Conservation (phyloP, 35 echinoderm and acorn worm genomes). For the Stichopus chloronotus region DNA sequence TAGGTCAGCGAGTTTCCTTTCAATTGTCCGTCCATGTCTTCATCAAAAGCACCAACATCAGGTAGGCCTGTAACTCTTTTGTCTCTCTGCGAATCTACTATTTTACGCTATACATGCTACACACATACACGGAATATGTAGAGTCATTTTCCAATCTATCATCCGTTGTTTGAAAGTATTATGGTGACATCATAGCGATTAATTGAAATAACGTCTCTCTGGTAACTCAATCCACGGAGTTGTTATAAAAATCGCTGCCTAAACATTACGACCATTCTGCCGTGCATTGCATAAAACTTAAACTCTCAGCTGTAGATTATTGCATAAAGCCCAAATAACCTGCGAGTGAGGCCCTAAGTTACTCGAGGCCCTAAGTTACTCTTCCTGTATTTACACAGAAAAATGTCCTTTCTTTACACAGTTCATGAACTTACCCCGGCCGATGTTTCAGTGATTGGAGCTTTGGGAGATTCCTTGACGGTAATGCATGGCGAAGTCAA, state of each 20-base stretch:
- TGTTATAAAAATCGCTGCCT: not conserved
- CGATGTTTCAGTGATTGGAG: slow-evolving; percentile 55
- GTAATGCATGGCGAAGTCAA: slow-evolving; percentile 18
- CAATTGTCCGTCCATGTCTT: not conserved
- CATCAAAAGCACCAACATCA: slow-evolving; percentile 18
- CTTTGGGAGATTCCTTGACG: slow-evolving; percentile 66
- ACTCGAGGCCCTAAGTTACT: no score
- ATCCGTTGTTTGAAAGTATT: not conserved
- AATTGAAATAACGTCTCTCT: not conserved
- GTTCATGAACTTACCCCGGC: slow-evolving; percentile 62
- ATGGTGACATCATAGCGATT: not conserved
- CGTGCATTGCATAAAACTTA: no score
- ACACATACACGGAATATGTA: not conserved
- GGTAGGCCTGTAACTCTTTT: not conserved
- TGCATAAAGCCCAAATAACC: no score
- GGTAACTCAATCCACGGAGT: not conserved
- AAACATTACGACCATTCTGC: no score
- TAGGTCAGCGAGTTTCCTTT: slow-evolving; percentile 52
- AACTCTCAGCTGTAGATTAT: no score
- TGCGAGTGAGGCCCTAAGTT: no score
- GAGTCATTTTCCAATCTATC: not conserved
- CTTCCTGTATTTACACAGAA: not conserved
- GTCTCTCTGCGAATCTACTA: not conserved
- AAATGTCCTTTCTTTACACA: slow-evolving; percentile 18
- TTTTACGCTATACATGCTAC: not conserved